Base-by-base conservation (phyloP, 2,888 invertebrate species). In the Linyphia triangularis region DNA sequence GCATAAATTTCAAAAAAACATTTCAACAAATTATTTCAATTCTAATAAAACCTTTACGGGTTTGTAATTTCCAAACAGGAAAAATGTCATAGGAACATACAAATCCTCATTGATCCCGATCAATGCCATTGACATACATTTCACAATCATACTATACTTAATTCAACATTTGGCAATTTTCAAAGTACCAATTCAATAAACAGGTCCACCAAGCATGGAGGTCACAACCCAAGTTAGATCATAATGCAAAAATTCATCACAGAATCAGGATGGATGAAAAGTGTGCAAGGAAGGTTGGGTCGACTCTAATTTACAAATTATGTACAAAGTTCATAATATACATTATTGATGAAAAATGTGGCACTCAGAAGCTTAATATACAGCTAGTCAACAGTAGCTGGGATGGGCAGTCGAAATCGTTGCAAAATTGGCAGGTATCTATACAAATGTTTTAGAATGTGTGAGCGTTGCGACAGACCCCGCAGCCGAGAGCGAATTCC, bases 401-500 rank as follows among this genome's bases (percentile, higher is more conserved):
- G 67, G 63, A 24, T 75, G 72, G 72, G 37, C 24, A 61, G n/a
- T 3, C 22, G 24, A 7, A 22, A 75, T 16, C 9, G 10, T 51
- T 72, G 43, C 13, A 72, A 26, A 43, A 72, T 43, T 51, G 43
- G 51, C 51, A 67, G 43, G 10, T 63, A 63, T 63, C 61, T 63
- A 43, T 78, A 75, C 28, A 59, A 73, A 30, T 26, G 16, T 19
- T 40, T 94, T 94, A 97, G 93, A 97, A 97, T 24, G 97, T 97
- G 93, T 97, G 96, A 90, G 97, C 96, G 94, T 99, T 98, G 65
- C 99, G 95, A 92, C 99, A 99, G 77, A 99, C 97, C 65, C 99
- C 99, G 94, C 99, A 99, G 89, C 99, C 99, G 67, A 99, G 95
- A 70, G 99, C 99, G 93, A 98, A 99, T 93, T 99, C 99, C 93